A percentile compares a stretch with the other conserved stretches of the same genome.
Evolutionary conservation across 2,113 vertebrate genomes (phyloP).

Genomic region (Chloropsis cyanopogon): DNA sequence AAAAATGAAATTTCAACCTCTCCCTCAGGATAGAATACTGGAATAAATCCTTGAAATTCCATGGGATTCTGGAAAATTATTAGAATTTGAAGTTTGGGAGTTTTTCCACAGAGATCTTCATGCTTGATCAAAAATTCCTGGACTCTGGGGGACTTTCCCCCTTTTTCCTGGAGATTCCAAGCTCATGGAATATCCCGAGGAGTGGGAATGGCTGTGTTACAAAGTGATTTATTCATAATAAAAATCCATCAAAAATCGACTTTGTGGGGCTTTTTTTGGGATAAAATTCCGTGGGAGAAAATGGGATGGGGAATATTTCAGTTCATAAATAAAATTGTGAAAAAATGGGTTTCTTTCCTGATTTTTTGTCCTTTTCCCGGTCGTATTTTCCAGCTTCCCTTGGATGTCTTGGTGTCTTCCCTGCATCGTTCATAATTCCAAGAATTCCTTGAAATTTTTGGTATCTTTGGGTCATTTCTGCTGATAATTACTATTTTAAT

Average conservation of each 20-base stretch:
- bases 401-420: neutral
- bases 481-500: neutral
- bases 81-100: neutral
- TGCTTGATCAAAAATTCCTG: neutral
- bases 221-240: conserved; percentile 28
- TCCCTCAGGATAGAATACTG: neutral
- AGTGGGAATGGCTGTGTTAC: neutral
- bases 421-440: neutral
- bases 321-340: neutral
- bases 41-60: neutral
- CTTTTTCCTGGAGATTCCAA: neutral
- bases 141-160: neutral
- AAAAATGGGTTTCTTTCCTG: neutral
- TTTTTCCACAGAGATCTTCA: neutral
- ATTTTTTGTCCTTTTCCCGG: neutral
- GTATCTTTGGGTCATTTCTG: neutral
- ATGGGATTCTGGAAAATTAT: neutral
- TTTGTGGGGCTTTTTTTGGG: neutral
- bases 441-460: neutral
- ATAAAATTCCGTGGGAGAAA: neutral
- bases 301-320: neutral
- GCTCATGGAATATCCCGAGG: neutral
- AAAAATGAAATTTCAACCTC: neutral
- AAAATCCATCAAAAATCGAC: neutral
- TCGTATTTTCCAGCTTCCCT: neutral